Base-by-base conservation (phyloP, 2,888 invertebrate genomes). In the Capitulum mitella region DNA sequence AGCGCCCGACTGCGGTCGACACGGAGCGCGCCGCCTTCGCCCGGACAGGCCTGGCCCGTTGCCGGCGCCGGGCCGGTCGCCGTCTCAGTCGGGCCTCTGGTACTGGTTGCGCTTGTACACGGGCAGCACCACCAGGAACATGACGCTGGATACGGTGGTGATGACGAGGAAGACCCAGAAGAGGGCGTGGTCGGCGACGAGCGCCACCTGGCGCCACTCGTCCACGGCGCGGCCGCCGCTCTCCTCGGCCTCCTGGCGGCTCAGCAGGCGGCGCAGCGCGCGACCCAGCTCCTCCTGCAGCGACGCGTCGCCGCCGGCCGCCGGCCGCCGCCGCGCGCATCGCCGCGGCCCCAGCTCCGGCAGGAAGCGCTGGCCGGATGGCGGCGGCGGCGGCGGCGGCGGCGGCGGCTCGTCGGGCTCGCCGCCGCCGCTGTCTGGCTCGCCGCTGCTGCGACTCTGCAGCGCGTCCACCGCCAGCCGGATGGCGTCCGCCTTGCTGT, bases 161-260 rank as follows among this genome's bases (percentile, higher is more conserved):
- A 87, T 86, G 29, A 86, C 79, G 32, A 88, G 85, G 83, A 89
- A 89, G 61, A 89, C 84, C 86, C 88, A 88, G 84, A 89, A 89
- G 40, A 89, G 85, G 77, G 88, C 85, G 75, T 87, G 83, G 83
- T 89, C 89, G 40, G 89, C 86, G 74, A 86, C 85, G 81, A 87
- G 86, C 8, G 89, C 89, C 37, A 89, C 85, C 80, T 87, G 86
- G 48, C 88, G 83, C 89, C 89, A 89, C 82, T 89, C 88, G 80
- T 88, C 86, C 46, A 88, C 85, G 61, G 87, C 83, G 78, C 85
- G 84, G 81, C 86, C 86, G 80, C 87, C 85, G 32, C 83, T 83
- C 80, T 86, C 86, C 77, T 86, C 85, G 46, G 84, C 82, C 81
- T 88, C 88, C 81, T 89, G 88, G 79, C 87, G 85, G 64, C 85